phyloP scores from a whole-genome alignment of 2,888 invertebrate species.

The Apodemia zela region DNA sequence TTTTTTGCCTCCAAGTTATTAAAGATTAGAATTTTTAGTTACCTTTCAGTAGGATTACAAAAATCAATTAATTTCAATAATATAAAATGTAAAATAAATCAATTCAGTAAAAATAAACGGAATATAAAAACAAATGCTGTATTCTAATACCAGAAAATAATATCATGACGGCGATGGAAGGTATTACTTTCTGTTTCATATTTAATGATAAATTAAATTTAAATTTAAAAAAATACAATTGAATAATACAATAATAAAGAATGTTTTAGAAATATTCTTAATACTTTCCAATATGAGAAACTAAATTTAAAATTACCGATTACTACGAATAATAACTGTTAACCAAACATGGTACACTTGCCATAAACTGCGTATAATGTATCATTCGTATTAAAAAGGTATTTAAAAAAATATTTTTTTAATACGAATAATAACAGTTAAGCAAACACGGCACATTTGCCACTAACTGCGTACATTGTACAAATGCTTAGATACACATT shows the following conservation, averaged over 20 bases:
- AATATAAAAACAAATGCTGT: neutral
- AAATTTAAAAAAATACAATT: neutral
- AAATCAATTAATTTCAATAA: neutral
- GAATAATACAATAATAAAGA: neutral
- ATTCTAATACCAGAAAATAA: neutral
- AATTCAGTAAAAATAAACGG: neutral
- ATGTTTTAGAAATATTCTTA: neutral
- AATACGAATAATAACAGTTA: too few relatives aligned
- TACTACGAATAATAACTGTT: neutral
- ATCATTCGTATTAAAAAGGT: too few relatives aligned
- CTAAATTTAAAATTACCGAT: neutral
- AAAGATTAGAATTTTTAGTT: neutral
- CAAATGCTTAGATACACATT: too few relatives aligned
- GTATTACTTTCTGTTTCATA: slow-evolving; percentile 7
- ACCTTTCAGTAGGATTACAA: neutral
- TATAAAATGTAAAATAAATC: too few relatives aligned
- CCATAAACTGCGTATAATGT: too few relatives aligned
- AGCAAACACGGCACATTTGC: too few relatives aligned
- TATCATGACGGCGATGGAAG: slow-evolving; percentile 9
- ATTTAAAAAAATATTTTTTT: too few relatives aligned
- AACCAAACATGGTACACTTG: neutral
- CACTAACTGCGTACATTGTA: too few relatives aligned
- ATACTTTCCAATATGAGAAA: neutral
- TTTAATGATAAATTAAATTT: neutral
- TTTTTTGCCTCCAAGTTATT: neutral